Percentiles rank a stretch among this genome's conserved stretches.
These are phyloP conservation scores for Rotaria sp. DNA, from an alignment of 2,888 invertebrate species.

Conservation along the genomic window DNA sequence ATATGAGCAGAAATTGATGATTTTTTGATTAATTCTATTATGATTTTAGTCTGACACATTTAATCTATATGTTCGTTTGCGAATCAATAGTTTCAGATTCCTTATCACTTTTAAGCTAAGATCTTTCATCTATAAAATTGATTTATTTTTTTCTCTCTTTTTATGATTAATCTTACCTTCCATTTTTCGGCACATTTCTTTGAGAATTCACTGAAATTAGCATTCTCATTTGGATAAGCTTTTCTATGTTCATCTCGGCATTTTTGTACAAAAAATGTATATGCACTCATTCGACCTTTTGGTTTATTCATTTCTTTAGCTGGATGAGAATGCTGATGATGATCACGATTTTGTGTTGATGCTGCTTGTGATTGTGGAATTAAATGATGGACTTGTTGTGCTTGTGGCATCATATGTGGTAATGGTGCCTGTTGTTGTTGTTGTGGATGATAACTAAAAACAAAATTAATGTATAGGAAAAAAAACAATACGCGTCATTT, in stretches of 20 bases:
- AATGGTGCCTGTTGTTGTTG: background rate
- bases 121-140: too few species aligned
- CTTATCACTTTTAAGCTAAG: background rate
- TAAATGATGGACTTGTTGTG: background rate
- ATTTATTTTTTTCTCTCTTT: too few species aligned
- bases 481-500: too few species aligned
- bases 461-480: too few species aligned
- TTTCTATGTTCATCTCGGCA: slow-evolving; percentile 99
- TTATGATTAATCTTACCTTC: slow-evolving; percentile 64
- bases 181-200: slow-evolving; percentile 97
- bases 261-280: slow-evolving; percentile 83
- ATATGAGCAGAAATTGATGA: background rate
- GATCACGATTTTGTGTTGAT: background rate
- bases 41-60: background rate
- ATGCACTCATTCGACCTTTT: slow-evolving; percentile 54
- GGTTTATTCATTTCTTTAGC: slow-evolving; percentile 46
- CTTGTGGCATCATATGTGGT: background rate
- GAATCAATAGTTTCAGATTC: background rate
- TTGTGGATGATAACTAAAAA: slow-evolving; percentile 18
- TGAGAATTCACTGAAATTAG: slow-evolving; percentile 94
- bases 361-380: background rate
- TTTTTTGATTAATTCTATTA: background rate
- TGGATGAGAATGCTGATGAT: background rate
- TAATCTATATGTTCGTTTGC: background rate
- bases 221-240: slow-evolving; percentile 95